Evolutionary conservation across 2,797 vertebrate genomes (phyloP), one percentile per base, ranked within the genome.

Genomic region (Syngnathus acus): DNA sequence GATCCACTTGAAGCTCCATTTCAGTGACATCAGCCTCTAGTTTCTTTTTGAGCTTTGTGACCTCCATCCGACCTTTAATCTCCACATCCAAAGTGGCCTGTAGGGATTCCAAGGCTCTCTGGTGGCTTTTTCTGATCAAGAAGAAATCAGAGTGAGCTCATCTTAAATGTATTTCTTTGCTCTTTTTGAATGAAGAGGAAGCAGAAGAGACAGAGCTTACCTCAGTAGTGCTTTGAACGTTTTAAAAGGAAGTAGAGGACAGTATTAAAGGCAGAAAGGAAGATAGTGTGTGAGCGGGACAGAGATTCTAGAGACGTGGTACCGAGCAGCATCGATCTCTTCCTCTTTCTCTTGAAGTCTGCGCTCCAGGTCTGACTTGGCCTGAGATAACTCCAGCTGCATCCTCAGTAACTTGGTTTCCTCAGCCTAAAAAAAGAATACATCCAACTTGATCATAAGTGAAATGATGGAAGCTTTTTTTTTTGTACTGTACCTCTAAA

Each of bases 311-410:
- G 1, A 38, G 8, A 32, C 5, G 60, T 39, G 13, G n/a, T 84
- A 93, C 91, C 92, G 89, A 0, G 69, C 70, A 2, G 87, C 87
- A 63, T 93, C 92, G 7, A 69, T 71, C 84, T 94, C 92, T 26
- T 94, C 92, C 65, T 94, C 93, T 64, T 93, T 93, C 82, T 93
- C 93, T 76, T 93, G 92, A 32, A 93, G 77, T 65, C 86, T 78
- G 50, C 91, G 90, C 62, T 94, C 93, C 61, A 88, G 59, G 62
- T 94, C 92, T 55, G 82, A 87, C 86, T 85, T 93, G 11, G 82
- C 82, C 80, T 94, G 93, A 43, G 91, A 90, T 66, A 93, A 48
- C 76, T 94, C 93, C 80, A 92, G 75, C 83, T 93, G 92, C 65
- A 93, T 78, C 65, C 91, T 87, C 70, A 93, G 75, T 17, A 92